These are phyloP conservation scores for Argyresthia albistria DNA, from an alignment of 2,888 invertebrate genomes.

Conservation along the genomic window DNA sequence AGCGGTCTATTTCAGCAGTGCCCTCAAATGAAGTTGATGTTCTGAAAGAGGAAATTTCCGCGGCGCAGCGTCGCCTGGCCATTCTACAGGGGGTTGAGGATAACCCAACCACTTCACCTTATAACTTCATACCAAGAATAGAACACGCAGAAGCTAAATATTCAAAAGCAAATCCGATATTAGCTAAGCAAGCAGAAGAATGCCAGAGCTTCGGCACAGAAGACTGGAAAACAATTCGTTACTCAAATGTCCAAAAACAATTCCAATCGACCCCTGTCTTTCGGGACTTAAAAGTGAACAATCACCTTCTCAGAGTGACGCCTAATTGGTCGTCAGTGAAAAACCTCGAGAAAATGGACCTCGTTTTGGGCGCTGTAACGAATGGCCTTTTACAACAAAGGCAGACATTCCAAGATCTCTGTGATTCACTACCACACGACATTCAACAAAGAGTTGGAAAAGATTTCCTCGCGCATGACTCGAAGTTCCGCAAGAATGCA, in stretches of 20 bases:
- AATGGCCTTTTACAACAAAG: not conserved
- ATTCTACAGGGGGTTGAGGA: not conserved
- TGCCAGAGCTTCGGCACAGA: not conserved
- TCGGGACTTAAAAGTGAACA: not conserved
- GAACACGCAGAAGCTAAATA: not conserved
- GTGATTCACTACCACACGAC: not conserved
- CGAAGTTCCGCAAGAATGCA: not conserved
- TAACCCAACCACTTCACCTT: not conserved
- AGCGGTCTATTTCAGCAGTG: not conserved
- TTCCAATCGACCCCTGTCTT: not conserved
- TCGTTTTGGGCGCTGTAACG: not conserved
- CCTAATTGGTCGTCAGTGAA: not conserved
- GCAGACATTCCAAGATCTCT: not conserved
- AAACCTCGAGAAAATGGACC: slow-evolving; percentile 1
- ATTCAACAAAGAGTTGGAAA: not conserved
- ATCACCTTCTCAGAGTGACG: not conserved
- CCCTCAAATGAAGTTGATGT: not conserved
- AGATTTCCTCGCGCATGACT: not conserved
- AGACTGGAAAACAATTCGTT: not conserved
- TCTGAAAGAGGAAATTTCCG: not conserved
- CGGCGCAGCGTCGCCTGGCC: not conserved
- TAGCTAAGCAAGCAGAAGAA: not conserved
- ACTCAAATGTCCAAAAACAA: not conserved
- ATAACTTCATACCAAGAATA: not conserved
- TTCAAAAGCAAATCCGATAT: not conserved